These are phyloP conservation scores for Marmota monax DNA, from an alignment of 2,113 vertebrate species.

Conservation along the genomic window DNA sequence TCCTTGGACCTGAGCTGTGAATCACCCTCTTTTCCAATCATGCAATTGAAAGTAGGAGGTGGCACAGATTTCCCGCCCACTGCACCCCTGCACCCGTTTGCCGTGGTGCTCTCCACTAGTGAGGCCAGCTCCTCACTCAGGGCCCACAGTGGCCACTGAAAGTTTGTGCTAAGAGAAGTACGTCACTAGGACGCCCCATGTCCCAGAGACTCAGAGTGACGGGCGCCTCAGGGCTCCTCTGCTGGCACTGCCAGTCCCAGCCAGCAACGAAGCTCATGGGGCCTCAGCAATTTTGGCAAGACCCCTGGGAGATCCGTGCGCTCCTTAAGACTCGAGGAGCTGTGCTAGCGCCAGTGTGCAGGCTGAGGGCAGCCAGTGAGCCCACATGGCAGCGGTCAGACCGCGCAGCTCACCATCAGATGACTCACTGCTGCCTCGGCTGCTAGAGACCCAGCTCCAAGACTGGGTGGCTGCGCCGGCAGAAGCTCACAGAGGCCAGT, in stretches of 20 bases:
- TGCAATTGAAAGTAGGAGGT: rapidly evolving
- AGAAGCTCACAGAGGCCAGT: rapidly evolving
- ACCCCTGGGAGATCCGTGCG: rapidly evolving
- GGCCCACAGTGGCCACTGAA: not conserved
- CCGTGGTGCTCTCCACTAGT: rapidly evolving
- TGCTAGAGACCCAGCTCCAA: no score
- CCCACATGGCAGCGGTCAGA: rapidly evolving
- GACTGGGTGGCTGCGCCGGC: no score
- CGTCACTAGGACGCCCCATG: rapidly evolving
- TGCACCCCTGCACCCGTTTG: not conserved
- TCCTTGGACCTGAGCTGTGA: rapidly evolving
- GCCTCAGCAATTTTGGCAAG: rapidly evolving
- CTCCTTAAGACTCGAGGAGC: no score
- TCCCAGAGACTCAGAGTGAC: not conserved
- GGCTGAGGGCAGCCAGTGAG: rapidly evolving
- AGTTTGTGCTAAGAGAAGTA: not conserved
- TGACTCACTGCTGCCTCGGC: no score
- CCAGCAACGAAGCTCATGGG: rapidly evolving
- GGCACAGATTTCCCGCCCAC: not conserved
- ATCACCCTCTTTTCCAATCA: not conserved
- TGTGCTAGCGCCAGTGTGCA: rapidly evolving
- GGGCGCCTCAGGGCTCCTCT: rapidly evolving
- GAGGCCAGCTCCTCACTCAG: rapidly evolving
- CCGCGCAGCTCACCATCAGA: rapidly evolving
- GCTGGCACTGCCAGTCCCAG: rapidly evolving